A percentile compares a stretch with the other conserved stretches of the same genome.
Evolutionary conservation across 2,113 vertebrate genomes (phyloP).

Genomic region (Etia nguti): DNA sequence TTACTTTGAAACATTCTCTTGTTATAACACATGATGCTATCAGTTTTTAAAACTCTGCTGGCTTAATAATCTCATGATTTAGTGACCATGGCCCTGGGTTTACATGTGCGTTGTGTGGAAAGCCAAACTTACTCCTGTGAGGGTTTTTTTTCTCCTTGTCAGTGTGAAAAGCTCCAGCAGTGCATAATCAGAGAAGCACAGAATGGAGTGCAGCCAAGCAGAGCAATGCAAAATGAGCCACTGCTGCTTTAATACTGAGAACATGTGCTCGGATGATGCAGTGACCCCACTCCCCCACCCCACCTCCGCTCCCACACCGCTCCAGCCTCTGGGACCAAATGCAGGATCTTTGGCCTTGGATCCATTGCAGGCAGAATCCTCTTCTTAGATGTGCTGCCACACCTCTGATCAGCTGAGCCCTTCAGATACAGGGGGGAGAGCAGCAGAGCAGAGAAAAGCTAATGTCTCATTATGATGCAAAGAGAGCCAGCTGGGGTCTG

Average conservation of each 20-base stretch:
- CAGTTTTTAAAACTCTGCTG: neutral
- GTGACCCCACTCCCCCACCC: neutral
- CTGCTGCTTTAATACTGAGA: slow-evolving; percentile 31
- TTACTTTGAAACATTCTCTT: neutral
- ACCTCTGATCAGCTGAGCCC: neutral
- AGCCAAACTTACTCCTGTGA: neutral
- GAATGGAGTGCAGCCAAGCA: slow-evolving; percentile 32
- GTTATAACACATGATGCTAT: neutral
- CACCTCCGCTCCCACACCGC: neutral
- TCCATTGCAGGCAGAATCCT: neutral
- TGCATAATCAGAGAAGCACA: slow-evolving; percentile 45
- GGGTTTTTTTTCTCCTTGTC: neutral
- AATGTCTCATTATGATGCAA: neutral
- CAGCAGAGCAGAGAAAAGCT: neutral
- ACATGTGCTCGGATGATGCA: slow-evolving; percentile 32
- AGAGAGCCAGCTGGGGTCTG: neutral
- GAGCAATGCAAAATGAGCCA: slow-evolving; percentile 19
- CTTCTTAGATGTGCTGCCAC: neutral
- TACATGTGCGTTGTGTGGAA: neutral
- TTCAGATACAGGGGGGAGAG: neutral
- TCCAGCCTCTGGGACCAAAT: neutral
- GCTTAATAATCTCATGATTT: neutral
- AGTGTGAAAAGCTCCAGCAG: slow-evolving; percentile 2
- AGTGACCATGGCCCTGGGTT: neutral
- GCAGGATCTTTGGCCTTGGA: slow-evolving; percentile 7